Base-by-base conservation (phyloP, 1,140 invertebrate species). In the Caenorhabditis tropicalis region DNA sequence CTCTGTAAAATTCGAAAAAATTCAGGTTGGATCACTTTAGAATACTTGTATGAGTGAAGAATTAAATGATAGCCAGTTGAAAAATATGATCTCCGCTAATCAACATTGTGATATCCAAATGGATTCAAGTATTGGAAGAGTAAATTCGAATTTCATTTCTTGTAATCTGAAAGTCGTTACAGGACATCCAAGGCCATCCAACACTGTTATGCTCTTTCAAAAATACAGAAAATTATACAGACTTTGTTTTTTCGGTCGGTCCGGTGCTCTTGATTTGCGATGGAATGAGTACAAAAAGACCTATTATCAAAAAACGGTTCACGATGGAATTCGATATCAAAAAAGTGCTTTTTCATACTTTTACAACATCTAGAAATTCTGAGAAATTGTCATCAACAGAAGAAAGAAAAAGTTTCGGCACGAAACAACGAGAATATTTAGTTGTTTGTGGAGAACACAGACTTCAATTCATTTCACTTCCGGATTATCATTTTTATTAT, bases 11-110 rank as follows among this genome's bases (percentile, higher is more conserved):
- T n/a, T 58, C 9, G 7, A 12, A 31, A 5, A 12, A 31, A 21
- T 74, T 46, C 65, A 74, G 65, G 3, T 74, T 43, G 21, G 21
- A 43, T 74, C 36, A 27, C 21, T 4, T 21, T 74, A 24, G 36
- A 74, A 74, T 74, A 74, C 36, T 43, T 74, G 65, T 74, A 74
- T 74, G 65, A 74, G 65, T 74, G 65, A 74, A 74, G 36, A 74
- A 74, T 43, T 74, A 21, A 36, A 74, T 74, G 65, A 74, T 46
- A 24, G 65, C 36, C 33, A 74, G 4, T 24, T 9, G 65, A 24
- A 74, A 74, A 74, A 39, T 74, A 74, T 74, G 65, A 74, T 74
- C 24, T 74, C 65, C 43, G 33, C 65, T 46, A 74, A 27, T 24
- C 16, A 43, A 43, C 65, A 74, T 9, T 74, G 19, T 74, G 65